Base-by-base conservation (phyloP, 2,797 vertebrate species). In the Liasis olivaceus region DNA sequence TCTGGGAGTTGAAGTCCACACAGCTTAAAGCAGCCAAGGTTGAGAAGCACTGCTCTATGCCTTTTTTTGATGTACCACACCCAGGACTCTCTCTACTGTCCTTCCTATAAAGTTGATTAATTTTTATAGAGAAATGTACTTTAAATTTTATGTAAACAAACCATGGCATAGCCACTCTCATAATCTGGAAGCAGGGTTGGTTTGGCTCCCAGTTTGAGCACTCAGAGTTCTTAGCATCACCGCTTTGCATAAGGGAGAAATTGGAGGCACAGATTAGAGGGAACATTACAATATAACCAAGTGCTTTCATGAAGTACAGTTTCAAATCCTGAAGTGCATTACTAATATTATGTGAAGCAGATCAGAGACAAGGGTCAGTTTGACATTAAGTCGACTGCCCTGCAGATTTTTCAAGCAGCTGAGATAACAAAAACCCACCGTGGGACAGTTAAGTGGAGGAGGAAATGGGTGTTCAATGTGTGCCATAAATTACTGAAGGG, bases 341-440 rank as follows among this genome's bases (percentile, higher is more conserved):
- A 36, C 90, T 93, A 88, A 77, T 89, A 92, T 94, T 93, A 87
- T 91, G 77, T 89, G 93, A 62, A 94, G 91, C 92, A 93, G 85
- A 62, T 94, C 89, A 0, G 0, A 94, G 93, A 66, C 93, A 93
- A 93, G 92, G 66, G 72, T 77, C 0, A 12, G 66, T 93, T 51
- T 31, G 94, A 95, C 95, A 91, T 91, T 77, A 88, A 88, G 93
- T 95, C 90, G 95, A 96, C 92, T 84, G 94, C 93, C 91, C 81
- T 87, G 89, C 94, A 95, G 96, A 96, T 95, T 93, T 77, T 93
- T 92, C 0, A 7, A 95, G 94, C 96, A 97, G 97, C 97, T 97
- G 97, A 97, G 96, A 97, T 95, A 98, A 97, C 97, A 98, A 96
- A 95, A 96, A 94, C 92, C 93, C 93, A 94, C 0, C 0, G 92